phyloP scores from a whole-genome alignment of 2,797 vertebrate genomes.

The Hozukius guyotensis region DNA sequence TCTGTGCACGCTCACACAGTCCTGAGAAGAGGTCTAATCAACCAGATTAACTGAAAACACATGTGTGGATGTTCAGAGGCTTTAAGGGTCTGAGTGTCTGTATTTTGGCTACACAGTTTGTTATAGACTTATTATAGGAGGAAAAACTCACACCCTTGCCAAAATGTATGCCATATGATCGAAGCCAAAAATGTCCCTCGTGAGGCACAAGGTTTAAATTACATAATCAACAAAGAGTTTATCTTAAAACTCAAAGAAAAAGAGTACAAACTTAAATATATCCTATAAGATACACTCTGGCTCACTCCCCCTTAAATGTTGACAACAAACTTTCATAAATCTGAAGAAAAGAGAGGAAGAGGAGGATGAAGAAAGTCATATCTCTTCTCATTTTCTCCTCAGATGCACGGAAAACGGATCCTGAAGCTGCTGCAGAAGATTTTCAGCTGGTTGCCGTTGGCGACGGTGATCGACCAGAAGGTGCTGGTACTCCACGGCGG shows the following conservation, averaged over 20 bases:
- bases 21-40: too few species aligned
- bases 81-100: neutral
- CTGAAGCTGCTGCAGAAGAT: constrained; percentile 91
- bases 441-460: constrained; percentile 94
- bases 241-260: neutral
- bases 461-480: constrained; percentile 92
- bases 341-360: neutral
- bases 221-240: neutral
- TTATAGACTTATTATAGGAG: neutral
- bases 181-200: neutral
- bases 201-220: neutral
- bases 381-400: neutral
- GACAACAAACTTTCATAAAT: neutral
- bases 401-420: constrained; percentile 91
- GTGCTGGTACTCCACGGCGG: constrained; percentile 93
- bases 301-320: neutral
- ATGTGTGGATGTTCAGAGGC: too few species aligned
- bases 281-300: neutral
- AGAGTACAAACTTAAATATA: neutral
- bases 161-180: neutral
- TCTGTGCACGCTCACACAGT: too few species aligned
- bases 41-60: too few species aligned
- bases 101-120: neutral
- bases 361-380: neutral
- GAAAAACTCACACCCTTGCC: neutral